Percentiles rank a stretch among this genome's conserved stretches.
Conservation (phyloP, 2,888 invertebrate species). For the Hydraecia micacea region DNA sequence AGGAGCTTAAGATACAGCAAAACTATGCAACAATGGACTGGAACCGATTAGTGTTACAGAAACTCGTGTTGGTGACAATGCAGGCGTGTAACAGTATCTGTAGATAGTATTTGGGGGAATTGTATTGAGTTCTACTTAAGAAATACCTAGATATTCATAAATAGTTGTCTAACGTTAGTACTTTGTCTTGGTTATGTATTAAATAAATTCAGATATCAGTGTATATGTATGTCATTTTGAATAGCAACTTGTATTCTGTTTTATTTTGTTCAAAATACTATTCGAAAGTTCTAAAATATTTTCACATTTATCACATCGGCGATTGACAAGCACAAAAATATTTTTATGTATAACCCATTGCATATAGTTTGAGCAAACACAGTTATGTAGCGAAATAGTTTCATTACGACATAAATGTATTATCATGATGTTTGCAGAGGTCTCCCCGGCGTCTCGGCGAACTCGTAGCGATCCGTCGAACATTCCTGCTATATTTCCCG, state of each 20-base stretch:
- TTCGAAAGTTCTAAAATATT: background rate
- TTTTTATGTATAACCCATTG: conserved; percentile 7
- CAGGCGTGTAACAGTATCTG: conserved; percentile 12
- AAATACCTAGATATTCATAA: conserved; percentile 3
- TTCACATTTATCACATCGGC: background rate
- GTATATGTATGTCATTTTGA: background rate
- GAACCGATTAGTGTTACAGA: conserved; percentile 62
- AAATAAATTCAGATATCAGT: background rate
- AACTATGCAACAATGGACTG: conserved; percentile 69
- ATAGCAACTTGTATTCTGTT: background rate
- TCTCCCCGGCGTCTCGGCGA: conserved; percentile 68
- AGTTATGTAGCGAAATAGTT: conserved; percentile 59
- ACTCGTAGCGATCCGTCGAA: conserved; percentile 73
- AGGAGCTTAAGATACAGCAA: conserved; percentile 62
- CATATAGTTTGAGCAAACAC: conserved; percentile 32
- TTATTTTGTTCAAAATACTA: background rate
- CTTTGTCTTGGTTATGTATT: background rate
- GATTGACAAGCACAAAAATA: background rate
- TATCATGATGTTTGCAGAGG: conserved; percentile 65
- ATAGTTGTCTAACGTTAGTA: background rate
- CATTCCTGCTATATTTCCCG: conserved; percentile 78
- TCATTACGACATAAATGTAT: conserved; percentile 67
- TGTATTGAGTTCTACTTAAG: conserved; percentile 15
- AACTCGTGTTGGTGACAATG: conserved; percentile 57
- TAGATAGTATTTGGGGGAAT: conserved; percentile 21